These are phyloP conservation scores for Drosophila crucigera DNA, from an alignment of 2,888 invertebrate genomes.

Conservation along the genomic window DNA sequence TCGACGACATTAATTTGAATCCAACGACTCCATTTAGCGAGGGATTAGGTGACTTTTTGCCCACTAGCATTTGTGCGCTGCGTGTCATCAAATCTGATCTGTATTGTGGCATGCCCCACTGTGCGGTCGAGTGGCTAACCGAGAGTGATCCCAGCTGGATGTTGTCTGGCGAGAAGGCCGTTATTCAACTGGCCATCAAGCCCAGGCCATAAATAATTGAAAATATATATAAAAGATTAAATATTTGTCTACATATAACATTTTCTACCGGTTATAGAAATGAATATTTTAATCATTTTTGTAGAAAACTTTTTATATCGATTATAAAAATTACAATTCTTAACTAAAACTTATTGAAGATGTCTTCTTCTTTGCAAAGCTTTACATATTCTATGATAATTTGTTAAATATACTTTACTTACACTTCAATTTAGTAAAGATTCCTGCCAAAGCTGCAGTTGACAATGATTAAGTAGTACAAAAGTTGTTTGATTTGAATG, in stretches of 20 bases:
- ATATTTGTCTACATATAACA: background rate
- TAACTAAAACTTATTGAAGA: background rate
- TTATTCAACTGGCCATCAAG: constrained; percentile 87
- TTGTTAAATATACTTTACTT: background rate
- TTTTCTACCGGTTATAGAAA: background rate
- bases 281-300: background rate
- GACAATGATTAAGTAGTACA: background rate
- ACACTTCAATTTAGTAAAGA: background rate
- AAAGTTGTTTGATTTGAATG: background rate
- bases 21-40: constrained; percentile 88
- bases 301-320: constrained; percentile 4
- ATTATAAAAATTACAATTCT: constrained; percentile 4
- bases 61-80: constrained; percentile 92
- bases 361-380: background rate
- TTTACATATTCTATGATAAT: background rate
- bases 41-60: constrained; percentile 88
- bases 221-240: background rate
- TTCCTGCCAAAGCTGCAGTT: background rate
- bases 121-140: constrained; percentile 87
- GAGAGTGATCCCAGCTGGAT: constrained; percentile 90
- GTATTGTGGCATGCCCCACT: constrained; percentile 90
- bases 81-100: constrained; percentile 96
- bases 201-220: constrained; percentile 32
- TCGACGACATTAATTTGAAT: constrained; percentile 94
- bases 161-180: constrained; percentile 92